Percentiles rank a stretch among this genome's conserved stretches.
These are phyloP conservation scores for Thaleichthys pacificus DNA, from an alignment of 2,797 vertebrate species.

Conservation along the genomic window DNA sequence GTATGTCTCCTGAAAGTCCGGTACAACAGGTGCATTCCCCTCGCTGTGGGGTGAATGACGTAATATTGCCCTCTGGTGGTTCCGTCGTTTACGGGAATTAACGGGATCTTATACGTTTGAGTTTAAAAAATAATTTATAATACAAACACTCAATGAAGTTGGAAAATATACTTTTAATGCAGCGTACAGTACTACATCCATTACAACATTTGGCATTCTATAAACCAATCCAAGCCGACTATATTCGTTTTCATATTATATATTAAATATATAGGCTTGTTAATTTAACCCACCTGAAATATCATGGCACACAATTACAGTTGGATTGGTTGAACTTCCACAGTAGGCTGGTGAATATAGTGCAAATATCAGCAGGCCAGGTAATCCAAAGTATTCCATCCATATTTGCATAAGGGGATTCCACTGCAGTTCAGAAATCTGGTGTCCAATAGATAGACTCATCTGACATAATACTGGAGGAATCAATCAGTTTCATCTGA, in stretches of 20 bases:
- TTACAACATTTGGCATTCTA: constrained; percentile 32
- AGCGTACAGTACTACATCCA: constrained; percentile 45
- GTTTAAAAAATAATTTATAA: too few species aligned
- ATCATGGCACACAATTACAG: neutral
- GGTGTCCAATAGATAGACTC: neutral
- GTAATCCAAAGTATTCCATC: neutral
- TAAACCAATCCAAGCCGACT: constrained; percentile 18
- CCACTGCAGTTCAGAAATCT: constrained; percentile 10
- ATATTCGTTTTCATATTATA: constrained; percentile 2
- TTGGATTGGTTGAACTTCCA: neutral
- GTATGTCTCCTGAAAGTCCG: too few species aligned
- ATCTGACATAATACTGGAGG: neutral
- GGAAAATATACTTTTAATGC: constrained; percentile 53
- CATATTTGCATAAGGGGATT: constrained; percentile 34
- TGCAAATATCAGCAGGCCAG: constrained; percentile 17
- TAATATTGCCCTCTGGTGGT: constrained; percentile 19
- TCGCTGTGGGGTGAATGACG: neutral
- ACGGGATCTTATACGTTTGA: too few species aligned
- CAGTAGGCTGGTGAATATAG: neutral
- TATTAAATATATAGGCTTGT: neutral
- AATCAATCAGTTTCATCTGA: neutral
- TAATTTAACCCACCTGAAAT: neutral
- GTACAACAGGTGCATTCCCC: neutral
- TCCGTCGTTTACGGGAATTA: too few species aligned
- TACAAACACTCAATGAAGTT: neutral